Conservation (phyloP, 2,888 invertebrate genomes). For the Acleris literana region DNA sequence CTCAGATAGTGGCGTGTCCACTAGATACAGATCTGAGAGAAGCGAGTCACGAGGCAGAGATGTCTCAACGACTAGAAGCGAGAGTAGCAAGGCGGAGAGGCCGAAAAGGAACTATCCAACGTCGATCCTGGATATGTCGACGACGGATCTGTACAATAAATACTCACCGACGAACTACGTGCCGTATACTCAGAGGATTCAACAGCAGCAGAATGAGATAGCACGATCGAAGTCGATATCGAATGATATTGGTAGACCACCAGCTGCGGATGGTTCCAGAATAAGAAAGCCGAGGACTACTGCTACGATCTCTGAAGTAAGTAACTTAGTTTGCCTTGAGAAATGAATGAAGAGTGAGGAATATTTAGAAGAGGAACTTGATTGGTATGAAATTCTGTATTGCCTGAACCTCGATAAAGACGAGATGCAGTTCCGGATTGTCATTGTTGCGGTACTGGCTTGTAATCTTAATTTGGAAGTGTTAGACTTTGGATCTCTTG, state of each 20-base stretch:
- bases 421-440: too few species aligned
- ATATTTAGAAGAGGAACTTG: too few species aligned
- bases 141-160: conserved; percentile 88
- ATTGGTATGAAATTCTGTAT: too few species aligned
- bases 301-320: conserved; percentile 72
- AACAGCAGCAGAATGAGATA: conserved; percentile 66
- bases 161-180: conserved; percentile 90
- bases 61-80: conserved; percentile 80
- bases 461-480: too few species aligned
- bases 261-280: conserved; percentile 65
- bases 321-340: conserved; percentile 29
- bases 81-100: conserved; percentile 77
- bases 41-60: conserved; percentile 82
- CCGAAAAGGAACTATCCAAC: conserved; percentile 64
- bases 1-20: conserved; percentile 74
- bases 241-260: conserved; percentile 83
- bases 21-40: conserved; percentile 66
- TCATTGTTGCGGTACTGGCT: too few species aligned
- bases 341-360: too few species aligned
- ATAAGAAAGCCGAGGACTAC: conserved; percentile 66
- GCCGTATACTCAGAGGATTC: conserved; percentile 80
- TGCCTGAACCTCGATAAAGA: too few species aligned
- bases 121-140: conserved; percentile 82
- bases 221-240: conserved; percentile 83
- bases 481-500: too few species aligned